Conservation (phyloP, 2,797 vertebrate species). For the Poecilia picta region DNA sequence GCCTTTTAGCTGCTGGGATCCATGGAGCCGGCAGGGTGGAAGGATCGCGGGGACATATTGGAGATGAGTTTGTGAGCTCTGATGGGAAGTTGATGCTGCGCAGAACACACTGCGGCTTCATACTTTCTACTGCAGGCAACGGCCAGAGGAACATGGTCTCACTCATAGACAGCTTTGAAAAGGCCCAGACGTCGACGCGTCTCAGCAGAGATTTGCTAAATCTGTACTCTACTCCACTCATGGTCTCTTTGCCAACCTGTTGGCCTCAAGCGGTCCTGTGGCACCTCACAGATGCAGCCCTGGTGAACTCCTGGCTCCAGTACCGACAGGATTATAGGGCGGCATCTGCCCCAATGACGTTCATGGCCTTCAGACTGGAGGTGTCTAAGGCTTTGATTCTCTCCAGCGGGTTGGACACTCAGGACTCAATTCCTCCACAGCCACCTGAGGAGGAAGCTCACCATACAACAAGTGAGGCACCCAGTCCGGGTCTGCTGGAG, state of each 20-base stretch:
- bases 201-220: constrained; percentile 77
- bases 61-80: constrained; percentile 84
- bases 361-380: constrained; percentile 83
- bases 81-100: constrained; percentile 82
- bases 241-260: constrained; percentile 58
- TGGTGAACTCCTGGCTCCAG: constrained; percentile 83
- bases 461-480: constrained; percentile 42
- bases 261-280: constrained; percentile 84
- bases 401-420: constrained; percentile 64
- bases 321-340: constrained; percentile 64
- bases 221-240: constrained; percentile 78
- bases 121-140: constrained; percentile 80
- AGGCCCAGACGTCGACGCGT: constrained; percentile 74
- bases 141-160: constrained; percentile 66
- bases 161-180: constrained; percentile 77
- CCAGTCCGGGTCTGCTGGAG: constrained; percentile 57
- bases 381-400: constrained; percentile 81
- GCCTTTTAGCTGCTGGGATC: constrained; percentile 76
- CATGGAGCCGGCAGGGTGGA: constrained; percentile 82
- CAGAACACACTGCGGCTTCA: constrained; percentile 80
- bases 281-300: constrained; percentile 80
- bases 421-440: constrained; percentile 76
- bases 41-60: constrained; percentile 78
- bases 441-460: constrained; percentile 58
- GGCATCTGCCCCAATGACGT: constrained; percentile 60